A percentile compares a stretch with the other conserved stretches of the same genome.
phyloP scores from a whole-genome alignment of 2,888 invertebrate species.

The Mycogona germanica region DNA sequence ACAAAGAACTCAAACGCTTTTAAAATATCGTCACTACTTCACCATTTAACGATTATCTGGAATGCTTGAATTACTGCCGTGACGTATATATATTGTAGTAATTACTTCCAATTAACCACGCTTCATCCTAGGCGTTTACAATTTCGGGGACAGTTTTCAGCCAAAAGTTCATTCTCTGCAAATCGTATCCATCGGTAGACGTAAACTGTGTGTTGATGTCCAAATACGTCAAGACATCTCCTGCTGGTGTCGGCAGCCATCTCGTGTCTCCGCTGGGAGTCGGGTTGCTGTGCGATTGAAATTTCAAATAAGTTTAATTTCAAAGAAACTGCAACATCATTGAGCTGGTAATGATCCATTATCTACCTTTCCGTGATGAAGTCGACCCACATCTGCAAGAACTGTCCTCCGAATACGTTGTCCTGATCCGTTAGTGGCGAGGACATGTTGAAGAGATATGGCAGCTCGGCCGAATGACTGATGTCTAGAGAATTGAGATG shows the following conservation, averaged over 20 bases:
- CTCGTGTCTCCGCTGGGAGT: background rate
- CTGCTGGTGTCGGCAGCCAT: background rate
- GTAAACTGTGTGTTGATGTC: background rate
- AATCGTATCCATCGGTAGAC: background rate
- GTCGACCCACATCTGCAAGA: conserved; percentile 9
- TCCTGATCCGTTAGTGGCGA: background rate
- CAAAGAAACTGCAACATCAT: too few species aligned
- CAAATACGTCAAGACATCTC: background rate
- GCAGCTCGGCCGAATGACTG: conserved; percentile 2
- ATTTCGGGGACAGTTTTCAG: background rate
- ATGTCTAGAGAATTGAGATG: conserved; percentile 1
- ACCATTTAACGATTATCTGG: too few species aligned
- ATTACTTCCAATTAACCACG: too few species aligned
- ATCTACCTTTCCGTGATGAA: conserved; percentile 11
- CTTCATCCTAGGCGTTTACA: too few species aligned
- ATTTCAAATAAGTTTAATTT: too few species aligned
- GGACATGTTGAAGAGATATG: conserved; percentile 3
- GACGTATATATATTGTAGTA: too few species aligned
- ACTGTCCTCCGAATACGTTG: conserved; percentile 2
- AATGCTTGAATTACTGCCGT: too few species aligned
- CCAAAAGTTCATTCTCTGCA: conserved; percentile 9
- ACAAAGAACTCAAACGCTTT: too few species aligned
- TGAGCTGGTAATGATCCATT: too few species aligned
- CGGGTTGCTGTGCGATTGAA: background rate
- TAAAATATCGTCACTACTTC: too few species aligned